Conservation (phyloP, 2,113 vertebrate species). For the Lasiurus cinereus region DNA sequence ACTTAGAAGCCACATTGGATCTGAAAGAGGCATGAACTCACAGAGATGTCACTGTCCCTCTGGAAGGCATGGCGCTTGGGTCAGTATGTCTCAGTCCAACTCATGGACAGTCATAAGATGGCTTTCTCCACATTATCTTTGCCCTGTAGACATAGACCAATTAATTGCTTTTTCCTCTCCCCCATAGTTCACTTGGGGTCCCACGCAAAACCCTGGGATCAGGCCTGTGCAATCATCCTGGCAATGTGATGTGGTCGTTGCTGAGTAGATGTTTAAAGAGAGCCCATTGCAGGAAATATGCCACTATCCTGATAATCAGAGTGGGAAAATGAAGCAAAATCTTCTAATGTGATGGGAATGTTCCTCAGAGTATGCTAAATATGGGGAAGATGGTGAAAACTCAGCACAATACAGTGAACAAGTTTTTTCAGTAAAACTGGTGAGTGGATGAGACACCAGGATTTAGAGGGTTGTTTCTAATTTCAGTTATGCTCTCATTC, state of each 20-base stretch:
- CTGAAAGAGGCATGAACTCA: constrained; percentile 54
- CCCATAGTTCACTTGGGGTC: neutral
- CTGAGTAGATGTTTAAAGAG: neutral
- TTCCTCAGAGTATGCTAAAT: neutral
- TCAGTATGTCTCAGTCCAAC: constrained; percentile 60
- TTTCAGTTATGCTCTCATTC: neutral
- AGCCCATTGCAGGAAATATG: neutral
- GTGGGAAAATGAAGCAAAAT: neutral
- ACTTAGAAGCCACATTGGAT: constrained; percentile 64
- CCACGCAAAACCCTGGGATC: neutral
- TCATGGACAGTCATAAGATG: constrained; percentile 17
- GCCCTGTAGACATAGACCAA: neutral
- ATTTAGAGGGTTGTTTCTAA: neutral
- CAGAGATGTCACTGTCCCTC: constrained; percentile 21
- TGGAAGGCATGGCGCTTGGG: constrained; percentile 56
- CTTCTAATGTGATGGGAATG: neutral
- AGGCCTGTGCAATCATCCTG: neutral
- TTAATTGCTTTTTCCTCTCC: constrained; percentile 25
- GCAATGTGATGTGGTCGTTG: neutral
- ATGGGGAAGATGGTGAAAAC: neutral
- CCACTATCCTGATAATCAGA: neutral
- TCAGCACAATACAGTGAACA: neutral
- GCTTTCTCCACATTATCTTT: constrained; percentile 47
- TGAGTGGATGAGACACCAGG: too few relatives aligned
- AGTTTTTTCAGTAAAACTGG: neutral